These are phyloP conservation scores for Channa maculata DNA, from an alignment of 2,113 vertebrate species.

Conservation along the genomic window DNA sequence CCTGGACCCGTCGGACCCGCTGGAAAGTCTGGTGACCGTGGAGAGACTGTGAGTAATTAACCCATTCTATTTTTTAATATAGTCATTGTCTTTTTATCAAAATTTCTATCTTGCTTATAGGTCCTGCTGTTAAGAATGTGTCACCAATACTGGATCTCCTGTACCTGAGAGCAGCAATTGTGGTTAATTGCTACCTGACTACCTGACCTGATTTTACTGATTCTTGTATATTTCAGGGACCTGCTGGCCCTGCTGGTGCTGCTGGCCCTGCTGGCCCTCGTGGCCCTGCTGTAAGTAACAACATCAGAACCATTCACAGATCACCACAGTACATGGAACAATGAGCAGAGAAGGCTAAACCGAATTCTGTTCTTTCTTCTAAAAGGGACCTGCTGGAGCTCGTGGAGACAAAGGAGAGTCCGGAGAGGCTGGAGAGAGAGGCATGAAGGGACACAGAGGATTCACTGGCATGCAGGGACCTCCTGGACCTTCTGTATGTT, in stretches of 20 bases:
- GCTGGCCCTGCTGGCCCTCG: conserved; percentile 93
- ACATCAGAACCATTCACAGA: neutral
- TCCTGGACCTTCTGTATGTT: conserved; percentile 90
- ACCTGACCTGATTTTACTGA: neutral
- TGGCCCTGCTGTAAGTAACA: conserved; percentile 92
- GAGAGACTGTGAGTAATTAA: conserved; percentile 91
- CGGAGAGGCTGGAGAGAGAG: conserved; percentile 96
- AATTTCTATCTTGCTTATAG: no score
- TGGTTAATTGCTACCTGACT: neutral
- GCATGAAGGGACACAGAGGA: conserved; percentile 99
- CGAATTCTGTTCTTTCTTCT: neutral
- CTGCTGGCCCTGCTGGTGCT: conserved; percentile 90
- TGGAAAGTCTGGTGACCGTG: conserved; percentile 96
- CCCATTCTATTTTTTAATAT: neutral
- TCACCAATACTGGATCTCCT: neutral
- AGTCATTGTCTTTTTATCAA: neutral
- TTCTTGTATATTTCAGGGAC: conserved; percentile 83
- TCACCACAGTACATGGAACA: neutral
- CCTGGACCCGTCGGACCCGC: conserved; percentile 94
- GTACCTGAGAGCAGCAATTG: neutral
- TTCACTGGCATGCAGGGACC: conserved; percentile 97
- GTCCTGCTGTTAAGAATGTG: neutral
- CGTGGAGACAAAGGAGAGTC: conserved; percentile 98
- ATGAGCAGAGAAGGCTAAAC: neutral
- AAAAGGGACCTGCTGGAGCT: conserved; percentile 88